Evolutionary conservation across 2,888 invertebrate genomes (phyloP).

Genomic region (Andrena trimmerana): DNA sequence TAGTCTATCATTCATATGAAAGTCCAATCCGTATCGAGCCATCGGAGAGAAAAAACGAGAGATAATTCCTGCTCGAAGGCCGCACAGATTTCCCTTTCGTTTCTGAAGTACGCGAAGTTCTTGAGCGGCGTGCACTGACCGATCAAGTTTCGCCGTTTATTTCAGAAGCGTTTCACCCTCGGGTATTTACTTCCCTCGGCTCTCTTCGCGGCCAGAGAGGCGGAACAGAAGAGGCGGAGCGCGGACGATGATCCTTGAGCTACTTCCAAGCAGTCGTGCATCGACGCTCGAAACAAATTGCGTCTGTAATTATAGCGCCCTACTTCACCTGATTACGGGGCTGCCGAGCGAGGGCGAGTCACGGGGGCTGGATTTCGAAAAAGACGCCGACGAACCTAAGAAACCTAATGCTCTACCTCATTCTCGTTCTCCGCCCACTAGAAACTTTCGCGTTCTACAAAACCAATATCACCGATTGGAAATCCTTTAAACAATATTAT

Average conservation of each 20-base stretch:
- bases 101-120: background rate
- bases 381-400: constrained; percentile 39
- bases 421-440: background rate
- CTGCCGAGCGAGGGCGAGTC: constrained; percentile 37
- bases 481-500: no score
- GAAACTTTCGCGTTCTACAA: background rate
- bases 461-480: background rate
- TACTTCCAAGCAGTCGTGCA: constrained; percentile 61
- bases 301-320: constrained; percentile 64
- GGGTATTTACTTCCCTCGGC: constrained; percentile 37
- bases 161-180: constrained; percentile 46
- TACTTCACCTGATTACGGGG: constrained; percentile 63
- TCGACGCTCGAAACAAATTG: constrained; percentile 68
- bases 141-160: constrained; percentile 57
- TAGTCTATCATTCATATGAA: no score
- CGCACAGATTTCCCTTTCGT: background rate
- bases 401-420: constrained; percentile 5
- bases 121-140: constrained; percentile 29
- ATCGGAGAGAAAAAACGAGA: no score
- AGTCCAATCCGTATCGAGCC: no score
- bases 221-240: constrained; percentile 45
- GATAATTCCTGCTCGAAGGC: background rate
- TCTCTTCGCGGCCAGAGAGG: constrained; percentile 24
- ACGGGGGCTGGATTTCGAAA: constrained; percentile 40
- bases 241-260: constrained; percentile 64